These are phyloP conservation scores for Microcebus jonahi DNA, from an alignment of 2,113 vertebrate species.

Conservation along the genomic window DNA sequence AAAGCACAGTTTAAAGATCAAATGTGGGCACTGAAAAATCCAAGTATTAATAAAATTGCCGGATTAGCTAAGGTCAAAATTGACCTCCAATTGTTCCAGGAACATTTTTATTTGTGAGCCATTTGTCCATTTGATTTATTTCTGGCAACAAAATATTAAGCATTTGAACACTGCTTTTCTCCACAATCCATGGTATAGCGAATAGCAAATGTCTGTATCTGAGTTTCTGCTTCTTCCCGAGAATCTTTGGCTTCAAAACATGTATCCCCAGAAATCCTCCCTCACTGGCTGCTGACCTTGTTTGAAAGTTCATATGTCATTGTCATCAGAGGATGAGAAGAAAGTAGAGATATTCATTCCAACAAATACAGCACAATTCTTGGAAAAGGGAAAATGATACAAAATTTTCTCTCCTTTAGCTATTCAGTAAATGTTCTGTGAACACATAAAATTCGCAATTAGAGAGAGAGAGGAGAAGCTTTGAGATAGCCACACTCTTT, in stretches of 20 bases:
- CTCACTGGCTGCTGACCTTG: not conserved
- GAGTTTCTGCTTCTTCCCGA: not conserved
- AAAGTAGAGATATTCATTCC: not conserved
- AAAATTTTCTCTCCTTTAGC: slow-evolving; percentile 15
- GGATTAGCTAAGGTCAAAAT: slow-evolving; percentile 42
- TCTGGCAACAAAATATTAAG: slow-evolving; percentile 20
- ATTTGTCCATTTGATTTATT: slow-evolving; percentile 44
- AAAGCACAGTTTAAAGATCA: slow-evolving; percentile 42
- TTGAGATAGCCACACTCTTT: not conserved
- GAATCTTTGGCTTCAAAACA: not conserved
- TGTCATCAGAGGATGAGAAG: not conserved
- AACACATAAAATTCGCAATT: not conserved
- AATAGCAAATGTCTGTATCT: not conserved
- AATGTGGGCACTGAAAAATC: slow-evolving; percentile 10
- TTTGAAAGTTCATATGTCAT: slow-evolving; percentile 40
- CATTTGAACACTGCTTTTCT: slow-evolving; percentile 23
- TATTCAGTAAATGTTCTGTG: not conserved
- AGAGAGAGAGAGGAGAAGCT: not conserved
- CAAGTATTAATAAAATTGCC: slow-evolving; percentile 16
- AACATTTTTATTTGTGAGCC: slow-evolving; percentile 56
- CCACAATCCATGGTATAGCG: not conserved
- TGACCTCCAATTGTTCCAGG: slow-evolving; percentile 42
- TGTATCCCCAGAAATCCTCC: not conserved
- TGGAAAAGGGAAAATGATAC: slow-evolving; percentile 33
- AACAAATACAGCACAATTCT: slow-evolving; percentile 54